Conservation (phyloP, 64 coral and sea anemone species). For the Pocillopora damicornis region DNA sequence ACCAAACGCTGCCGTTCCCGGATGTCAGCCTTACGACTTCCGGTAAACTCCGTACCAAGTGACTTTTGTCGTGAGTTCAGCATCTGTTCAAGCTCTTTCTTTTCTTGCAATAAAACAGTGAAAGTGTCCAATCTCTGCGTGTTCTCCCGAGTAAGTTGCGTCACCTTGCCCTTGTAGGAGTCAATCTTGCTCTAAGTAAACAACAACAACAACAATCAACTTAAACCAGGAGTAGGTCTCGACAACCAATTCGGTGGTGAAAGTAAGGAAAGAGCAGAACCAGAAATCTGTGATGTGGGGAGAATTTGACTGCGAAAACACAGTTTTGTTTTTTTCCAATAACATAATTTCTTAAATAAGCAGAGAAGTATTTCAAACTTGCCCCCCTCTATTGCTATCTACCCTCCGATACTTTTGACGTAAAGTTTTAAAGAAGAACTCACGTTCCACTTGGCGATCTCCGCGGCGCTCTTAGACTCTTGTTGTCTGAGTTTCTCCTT, state of each 20-base stretch:
- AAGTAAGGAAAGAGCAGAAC: no score
- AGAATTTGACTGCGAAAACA: no score
- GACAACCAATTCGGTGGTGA: no score
- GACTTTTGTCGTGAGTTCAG: constrained; percentile 93
- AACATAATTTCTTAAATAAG: no score
- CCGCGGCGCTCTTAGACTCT: constrained; percentile 63
- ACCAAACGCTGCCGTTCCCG: constrained; percentile 92
- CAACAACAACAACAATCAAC: not conserved
- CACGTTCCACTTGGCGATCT: constrained; percentile 94
- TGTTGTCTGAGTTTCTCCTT: constrained; percentile 91
- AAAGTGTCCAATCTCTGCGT: constrained; percentile 85
- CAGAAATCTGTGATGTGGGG: not conserved
- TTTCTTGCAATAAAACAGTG: constrained; percentile 83
- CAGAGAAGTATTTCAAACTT: no score
- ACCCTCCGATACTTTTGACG: no score
- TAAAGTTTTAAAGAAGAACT: not conserved
- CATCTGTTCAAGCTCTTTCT: constrained; percentile 89
- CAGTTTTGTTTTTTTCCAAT: no score
- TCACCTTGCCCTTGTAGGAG: constrained; percentile 82
- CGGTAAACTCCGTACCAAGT: constrained; percentile 92
- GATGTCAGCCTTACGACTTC: constrained; percentile 85
- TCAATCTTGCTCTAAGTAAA: constrained; percentile 71
- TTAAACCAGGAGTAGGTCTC: not conserved
- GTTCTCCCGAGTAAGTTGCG: constrained; percentile 90
- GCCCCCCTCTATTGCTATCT: no score